Base-by-base conservation (phyloP, 2,797 vertebrate species). In the Rhinophrynus dorsalis region DNA sequence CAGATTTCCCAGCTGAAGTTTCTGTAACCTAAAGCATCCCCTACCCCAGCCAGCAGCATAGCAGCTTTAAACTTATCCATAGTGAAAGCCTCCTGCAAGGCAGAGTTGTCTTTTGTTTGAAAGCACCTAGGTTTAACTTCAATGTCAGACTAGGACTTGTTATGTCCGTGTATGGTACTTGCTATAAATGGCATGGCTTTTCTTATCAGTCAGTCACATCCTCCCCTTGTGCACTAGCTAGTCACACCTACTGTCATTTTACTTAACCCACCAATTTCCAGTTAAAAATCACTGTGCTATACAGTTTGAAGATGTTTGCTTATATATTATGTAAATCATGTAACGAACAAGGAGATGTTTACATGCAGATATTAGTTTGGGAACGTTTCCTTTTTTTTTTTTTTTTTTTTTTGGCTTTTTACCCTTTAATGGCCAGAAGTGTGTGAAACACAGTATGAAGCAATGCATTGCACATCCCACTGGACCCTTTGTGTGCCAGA, bases 41-140 rank as follows among this genome's bases (percentile, higher is more conserved):
- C 97, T 1, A 89, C 93, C 1, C 85, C 91, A 4, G 91, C 92
- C 57, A 98, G 88, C 64, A 98, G 79, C 85, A 99, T 92, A 0
- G 89, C 96, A 27, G 95, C 94, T 85, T 94, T 92, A 76, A 97
- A 99, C 79, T 91, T 95, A 83, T 99, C 97, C 96, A 97, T 96
- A 26, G 62, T 42, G 0, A 59, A 1, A 59, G 68, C 48, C n/a
- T 48, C 12, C 1, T 45, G 35, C 17, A 3, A 48, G 55, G 76
- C 23, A 38, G 47, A 0, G 29, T 54, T 59, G 26, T 1, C 74
- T 75, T 76, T 59, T 52, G 47, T 50, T 54, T 0, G 1, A 33
- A 29, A 24, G 69, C 23, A 50, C 18, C 76, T 0, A 0, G 60
- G 51, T 75, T 76, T 71, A 56, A 74, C 76, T 77, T 78, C 68